A percentile compares a stretch with the other conserved stretches of the same genome.
Conservation (phyloP, 2,888 invertebrate species). For the Nezara viridula region DNA sequence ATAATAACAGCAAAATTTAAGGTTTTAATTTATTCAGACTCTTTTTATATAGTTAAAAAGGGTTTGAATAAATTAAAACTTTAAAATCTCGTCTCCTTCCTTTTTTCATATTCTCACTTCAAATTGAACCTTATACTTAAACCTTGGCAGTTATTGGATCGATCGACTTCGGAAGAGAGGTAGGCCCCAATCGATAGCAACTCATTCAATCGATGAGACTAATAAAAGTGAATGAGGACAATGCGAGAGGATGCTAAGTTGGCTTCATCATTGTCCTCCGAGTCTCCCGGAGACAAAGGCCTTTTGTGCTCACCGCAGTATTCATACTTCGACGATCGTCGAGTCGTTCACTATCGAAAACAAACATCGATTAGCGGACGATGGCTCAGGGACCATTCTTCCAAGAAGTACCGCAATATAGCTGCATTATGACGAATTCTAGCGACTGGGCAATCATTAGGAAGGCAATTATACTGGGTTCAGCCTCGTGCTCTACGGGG, state of each 20-base stretch:
- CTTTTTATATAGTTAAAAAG: no score
- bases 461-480: not conserved
- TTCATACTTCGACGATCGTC: not conserved
- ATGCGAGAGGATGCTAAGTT: not conserved
- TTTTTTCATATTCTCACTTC: no score
- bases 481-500: not conserved
- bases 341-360: not conserved
- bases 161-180: not conserved
- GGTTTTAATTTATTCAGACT: no score
- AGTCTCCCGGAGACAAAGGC: not conserved
- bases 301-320: not conserved
- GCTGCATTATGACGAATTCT: constrained; percentile 16
- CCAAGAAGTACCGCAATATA: constrained; percentile 2
- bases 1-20: no score
- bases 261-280: not conserved
- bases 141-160: not conserved
- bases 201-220: not conserved
- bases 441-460: not conserved
- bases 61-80: no score
- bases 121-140: no score
- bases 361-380: constrained; percentile 6
- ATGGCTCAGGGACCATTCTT: not conserved
- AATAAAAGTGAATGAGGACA: not conserved
- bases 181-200: not conserved
- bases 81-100: no score